Conservation (phyloP, 2,797 vertebrate genomes). For the Hippoglossus hippoglossus region DNA sequence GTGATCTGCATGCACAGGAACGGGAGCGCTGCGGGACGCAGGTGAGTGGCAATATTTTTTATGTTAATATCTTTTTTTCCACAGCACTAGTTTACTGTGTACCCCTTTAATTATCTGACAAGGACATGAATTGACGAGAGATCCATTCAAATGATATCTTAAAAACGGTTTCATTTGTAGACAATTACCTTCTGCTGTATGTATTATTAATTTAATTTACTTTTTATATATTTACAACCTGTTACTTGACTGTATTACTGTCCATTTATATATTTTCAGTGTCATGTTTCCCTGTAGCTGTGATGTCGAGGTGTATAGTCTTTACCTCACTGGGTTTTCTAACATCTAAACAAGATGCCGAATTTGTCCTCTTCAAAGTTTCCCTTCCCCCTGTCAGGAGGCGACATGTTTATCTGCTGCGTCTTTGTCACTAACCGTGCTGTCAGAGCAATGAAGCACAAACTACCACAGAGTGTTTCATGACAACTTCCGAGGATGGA, state of each 20-base stretch:
- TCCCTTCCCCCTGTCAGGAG: slow-evolving; percentile 52
- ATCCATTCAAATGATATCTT: background rate
- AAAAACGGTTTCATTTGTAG: background rate
- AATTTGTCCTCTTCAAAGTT: slow-evolving; percentile 38
- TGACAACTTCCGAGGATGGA: slow-evolving; percentile 60
- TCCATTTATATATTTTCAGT: background rate
- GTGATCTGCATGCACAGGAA: slow-evolving; percentile 92
- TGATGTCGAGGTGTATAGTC: background rate
- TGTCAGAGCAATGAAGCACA: slow-evolving; percentile 70
- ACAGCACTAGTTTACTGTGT: background rate
- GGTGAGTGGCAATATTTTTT: slow-evolving; percentile 80
- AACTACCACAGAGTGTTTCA: slow-evolving; percentile 56
- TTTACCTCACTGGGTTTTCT: slow-evolving; percentile 27
- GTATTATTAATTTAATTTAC: no score
- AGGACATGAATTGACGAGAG: background rate
- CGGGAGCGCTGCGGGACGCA: slow-evolving; percentile 86
- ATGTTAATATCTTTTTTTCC: background rate
- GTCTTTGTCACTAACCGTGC: slow-evolving; percentile 61
- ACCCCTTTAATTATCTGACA: background rate
- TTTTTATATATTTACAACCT: no score
- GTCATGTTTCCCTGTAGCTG: background rate
- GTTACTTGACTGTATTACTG: background rate
- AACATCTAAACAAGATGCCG: slow-evolving; percentile 43
- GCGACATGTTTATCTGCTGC: slow-evolving; percentile 64
- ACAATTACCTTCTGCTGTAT: background rate